Evolutionary conservation across 2,888 invertebrate genomes (phyloP).

Genomic region (Mesorhabditis spiculigera): DNA sequence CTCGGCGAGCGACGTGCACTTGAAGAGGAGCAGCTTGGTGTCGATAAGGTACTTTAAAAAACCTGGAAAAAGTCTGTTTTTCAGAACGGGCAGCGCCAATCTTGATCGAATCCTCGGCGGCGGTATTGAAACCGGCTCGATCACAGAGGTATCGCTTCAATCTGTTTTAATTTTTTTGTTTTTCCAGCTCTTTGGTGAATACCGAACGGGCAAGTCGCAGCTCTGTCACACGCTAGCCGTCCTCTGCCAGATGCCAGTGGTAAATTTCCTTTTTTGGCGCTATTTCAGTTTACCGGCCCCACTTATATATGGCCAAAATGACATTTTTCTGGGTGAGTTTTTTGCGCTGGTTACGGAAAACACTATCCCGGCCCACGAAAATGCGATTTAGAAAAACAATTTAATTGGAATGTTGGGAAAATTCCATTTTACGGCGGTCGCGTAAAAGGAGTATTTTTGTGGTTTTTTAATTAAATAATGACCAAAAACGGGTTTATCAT

Average conservation of each 20-base stretch:
- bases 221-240: conserved; percentile 93
- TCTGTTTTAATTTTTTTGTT: not conserved
- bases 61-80: not conserved
- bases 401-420: too few relatives aligned
- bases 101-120: conserved; percentile 62
- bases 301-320: too few relatives aligned
- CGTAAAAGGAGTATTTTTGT: too few relatives aligned
- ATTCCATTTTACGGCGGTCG: too few relatives aligned
- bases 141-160: conserved; percentile 74
- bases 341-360: too few relatives aligned
- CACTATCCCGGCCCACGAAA: too few relatives aligned
- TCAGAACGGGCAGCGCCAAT: conserved; percentile 41
- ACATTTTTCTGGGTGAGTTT: too few relatives aligned
- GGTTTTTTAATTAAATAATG: too few relatives aligned
- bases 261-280: not conserved
- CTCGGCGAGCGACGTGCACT: conserved; percentile 91
- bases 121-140: conserved; percentile 95
- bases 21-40: conserved; percentile 89
- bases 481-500: too few relatives aligned
- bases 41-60: conserved; percentile 65
- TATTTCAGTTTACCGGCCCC: too few relatives aligned
- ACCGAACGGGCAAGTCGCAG: conserved; percentile 94
- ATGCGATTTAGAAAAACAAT: too few relatives aligned
- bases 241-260: conserved; percentile 93
- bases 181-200: conserved; percentile 85